Evolutionary conservation across 2,888 invertebrate species (phyloP).

Genomic region (Apotomis betuletana): DNA sequence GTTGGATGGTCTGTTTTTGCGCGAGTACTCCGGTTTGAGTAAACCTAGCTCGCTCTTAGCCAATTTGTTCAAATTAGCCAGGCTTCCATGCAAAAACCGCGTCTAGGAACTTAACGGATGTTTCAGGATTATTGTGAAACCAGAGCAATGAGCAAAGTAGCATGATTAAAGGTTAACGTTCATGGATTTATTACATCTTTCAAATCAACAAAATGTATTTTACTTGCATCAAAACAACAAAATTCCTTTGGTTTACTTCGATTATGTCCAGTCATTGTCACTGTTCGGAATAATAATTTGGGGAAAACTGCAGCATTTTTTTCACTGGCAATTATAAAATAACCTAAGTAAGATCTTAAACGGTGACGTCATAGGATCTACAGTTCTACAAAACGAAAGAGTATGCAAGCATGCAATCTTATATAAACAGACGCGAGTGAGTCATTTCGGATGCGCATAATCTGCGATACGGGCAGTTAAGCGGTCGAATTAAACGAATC

Average conservation of each 20-base stretch:
- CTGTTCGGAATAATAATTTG: too few species aligned
- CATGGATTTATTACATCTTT: neutral
- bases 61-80: conserved; percentile 36
- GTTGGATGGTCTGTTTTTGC: conserved; percentile 24
- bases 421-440: conserved; percentile 42
- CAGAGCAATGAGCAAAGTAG: conserved; percentile 18
- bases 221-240: neutral
- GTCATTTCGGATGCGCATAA: conserved; percentile 67
- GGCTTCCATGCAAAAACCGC: conserved; percentile 24
- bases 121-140: conserved; percentile 3
- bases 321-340: too few species aligned
- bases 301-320: too few species aligned
- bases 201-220: neutral
- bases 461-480: conserved; percentile 75
- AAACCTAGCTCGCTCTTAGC: conserved; percentile 29
- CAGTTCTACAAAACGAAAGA: neutral
- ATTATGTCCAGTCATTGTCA: too few species aligned
- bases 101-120: conserved; percentile 22
- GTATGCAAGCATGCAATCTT: conserved; percentile 32
- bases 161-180: neutral
- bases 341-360: too few species aligned
- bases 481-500: conserved; percentile 68
- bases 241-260: too few species aligned
- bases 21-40: conserved; percentile 8
- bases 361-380: too few species aligned